Evolutionary conservation across 2,888 invertebrate species (phyloP), one percentile per base, ranked within the genome.

Genomic region (Amorpha juglandis): DNA sequence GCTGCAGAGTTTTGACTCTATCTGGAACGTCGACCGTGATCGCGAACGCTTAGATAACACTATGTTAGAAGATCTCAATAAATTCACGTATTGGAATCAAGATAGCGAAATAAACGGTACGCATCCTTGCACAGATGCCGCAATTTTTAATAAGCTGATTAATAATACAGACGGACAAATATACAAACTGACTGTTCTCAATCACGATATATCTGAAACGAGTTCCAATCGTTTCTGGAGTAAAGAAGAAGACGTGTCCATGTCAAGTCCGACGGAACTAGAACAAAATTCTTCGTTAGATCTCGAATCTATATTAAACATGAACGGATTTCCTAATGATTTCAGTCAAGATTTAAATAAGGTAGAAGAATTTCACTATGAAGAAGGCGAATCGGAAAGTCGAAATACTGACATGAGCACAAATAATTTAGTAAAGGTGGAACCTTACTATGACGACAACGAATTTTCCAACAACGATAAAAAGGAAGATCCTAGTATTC

Each of bases 121-220:
- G 65, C 86, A 93, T 80, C 75, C 93, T 62, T 90, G 93, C 79
- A 76, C 92, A 71, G 91, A 94, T 72, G 88, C 92, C 70, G 92
- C 94, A 63, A 90, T 93, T 76, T 90, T 92, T 48, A 93, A 94
- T 76, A 93, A 94, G 81, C 79, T 92, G 69, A 92, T 92, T 71
- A 93, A 92, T 74, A 96, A 96, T 80, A 96, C 96, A n/a, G 97
- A 97, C 79, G 96, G 97, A 73, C 95, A 96, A 85, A 97, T 97
- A 81, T 97, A 97, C 87, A 97, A 97, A 67, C 91, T 98, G 71
- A 97, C 97, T 80, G 97, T 97, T 84, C 95, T 98, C 82, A 97
- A 97, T 88, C 97, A 97, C 79, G 95, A 96, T 71, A 91, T 94
- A 82, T 96, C 96, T 76, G 95, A 96, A 76, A 87, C 94, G 77